Percentiles rank a stretch among this genome's conserved stretches.
These are phyloP conservation scores for Leucozona laternaria DNA, from an alignment of 2,888 invertebrate genomes.

Conservation along the genomic window DNA sequence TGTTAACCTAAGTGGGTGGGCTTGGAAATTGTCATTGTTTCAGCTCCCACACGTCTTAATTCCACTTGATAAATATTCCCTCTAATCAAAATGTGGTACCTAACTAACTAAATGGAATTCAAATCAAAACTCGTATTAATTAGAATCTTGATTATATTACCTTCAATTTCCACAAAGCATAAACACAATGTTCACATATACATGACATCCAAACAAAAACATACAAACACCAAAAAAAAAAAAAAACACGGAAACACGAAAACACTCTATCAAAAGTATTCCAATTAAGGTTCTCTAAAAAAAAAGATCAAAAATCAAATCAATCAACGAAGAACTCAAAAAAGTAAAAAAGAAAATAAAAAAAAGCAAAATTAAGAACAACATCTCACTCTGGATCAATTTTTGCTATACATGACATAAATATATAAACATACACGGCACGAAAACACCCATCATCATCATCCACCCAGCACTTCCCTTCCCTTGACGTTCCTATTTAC, in stretches of 20 bases:
- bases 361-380: slow-evolving; percentile 25
- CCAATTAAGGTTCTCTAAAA: slow-evolving; percentile 52
- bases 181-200: background rate
- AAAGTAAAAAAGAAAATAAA: slow-evolving; percentile 6
- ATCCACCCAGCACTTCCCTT: background rate
- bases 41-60: too few relatives aligned
- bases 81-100: too few relatives aligned
- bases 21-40: too few relatives aligned
- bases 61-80: too few relatives aligned
- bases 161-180: background rate
- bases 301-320: slow-evolving; percentile 59
- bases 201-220: too few relatives aligned
- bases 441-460: background rate
- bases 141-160: background rate
- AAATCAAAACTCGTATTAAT: too few relatives aligned
- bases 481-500: background rate
- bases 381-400: slow-evolving; percentile 22
- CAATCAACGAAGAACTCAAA: slow-evolving; percentile 46
- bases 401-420: background rate
- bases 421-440: background rate
- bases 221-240: background rate
- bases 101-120: too few relatives aligned
- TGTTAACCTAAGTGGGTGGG: too few relatives aligned
- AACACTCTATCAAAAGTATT: slow-evolving; percentile 34
- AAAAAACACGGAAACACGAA: background rate